Evolutionary conservation across 2,797 vertebrate species (phyloP).

Genomic region (Sphenodon punctatus): DNA sequence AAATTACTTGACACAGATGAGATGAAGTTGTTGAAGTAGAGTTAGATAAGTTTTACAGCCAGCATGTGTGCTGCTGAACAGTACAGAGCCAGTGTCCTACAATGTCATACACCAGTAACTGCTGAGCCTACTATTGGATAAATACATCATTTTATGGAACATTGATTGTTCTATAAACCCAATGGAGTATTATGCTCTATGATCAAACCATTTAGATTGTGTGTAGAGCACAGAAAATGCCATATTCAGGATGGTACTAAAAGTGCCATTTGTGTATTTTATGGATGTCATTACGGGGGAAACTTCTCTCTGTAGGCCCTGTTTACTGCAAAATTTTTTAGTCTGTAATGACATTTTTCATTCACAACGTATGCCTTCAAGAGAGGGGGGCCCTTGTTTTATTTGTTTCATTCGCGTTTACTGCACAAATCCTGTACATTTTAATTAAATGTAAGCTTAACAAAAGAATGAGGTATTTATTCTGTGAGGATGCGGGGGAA

Average conservation of each 20-base stretch:
- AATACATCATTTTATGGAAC: slow-evolving; percentile 91
- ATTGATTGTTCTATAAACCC: slow-evolving; percentile 91
- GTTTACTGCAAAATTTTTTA: slow-evolving; percentile 87
- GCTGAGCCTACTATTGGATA: slow-evolving; percentile 86
- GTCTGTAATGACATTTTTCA: slow-evolving; percentile 88
- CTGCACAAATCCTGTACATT: slow-evolving; percentile 86
- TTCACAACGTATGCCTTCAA: slow-evolving; percentile 87
- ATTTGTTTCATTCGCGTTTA: slow-evolving; percentile 85
- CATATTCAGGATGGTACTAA: slow-evolving; percentile 87
- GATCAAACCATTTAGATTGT: slow-evolving; percentile 88
- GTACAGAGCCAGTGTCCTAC: slow-evolving; percentile 80
- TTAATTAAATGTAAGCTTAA: slow-evolving; percentile 89
- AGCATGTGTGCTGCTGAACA: slow-evolving; percentile 73
- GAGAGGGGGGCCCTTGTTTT: slow-evolving; percentile 86
- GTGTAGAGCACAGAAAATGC: slow-evolving; percentile 87
- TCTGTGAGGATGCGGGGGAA: slow-evolving; percentile 64
- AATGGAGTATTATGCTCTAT: slow-evolving; percentile 88
- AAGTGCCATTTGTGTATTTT: slow-evolving; percentile 89
- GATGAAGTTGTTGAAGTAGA: slow-evolving; percentile 87
- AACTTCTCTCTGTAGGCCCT: slow-evolving; percentile 85
- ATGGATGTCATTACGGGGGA: slow-evolving; percentile 85
- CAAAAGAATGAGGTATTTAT: slow-evolving; percentile 83
- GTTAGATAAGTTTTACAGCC: slow-evolving; percentile 84
- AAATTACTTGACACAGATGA: slow-evolving; percentile 89
- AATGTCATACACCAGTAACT: slow-evolving; percentile 84